A percentile compares a stretch with the other conserved stretches of the same genome.
phyloP scores from a whole-genome alignment of 2,888 invertebrate species.

The Aethes cnicana region DNA sequence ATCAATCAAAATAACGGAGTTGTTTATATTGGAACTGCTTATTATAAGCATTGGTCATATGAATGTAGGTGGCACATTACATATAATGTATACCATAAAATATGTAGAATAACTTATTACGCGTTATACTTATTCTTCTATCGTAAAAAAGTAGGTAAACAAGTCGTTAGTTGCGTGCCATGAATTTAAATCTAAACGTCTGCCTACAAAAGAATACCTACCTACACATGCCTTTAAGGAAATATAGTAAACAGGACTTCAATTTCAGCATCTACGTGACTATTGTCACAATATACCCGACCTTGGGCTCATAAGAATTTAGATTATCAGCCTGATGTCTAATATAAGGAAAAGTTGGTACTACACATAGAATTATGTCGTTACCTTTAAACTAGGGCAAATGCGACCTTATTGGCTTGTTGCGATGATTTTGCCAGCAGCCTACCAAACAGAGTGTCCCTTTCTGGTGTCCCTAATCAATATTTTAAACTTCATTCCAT shows the following conservation, averaged over 20 bases:
- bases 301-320: constrained; percentile 6
- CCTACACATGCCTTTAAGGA: constrained; percentile 15
- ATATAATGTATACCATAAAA: no score
- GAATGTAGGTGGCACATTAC: no score
- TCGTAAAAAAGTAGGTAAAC: constrained; percentile 12
- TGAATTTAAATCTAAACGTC: constrained; percentile 7
- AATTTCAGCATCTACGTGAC: constrained; percentile 26
- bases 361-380: constrained; percentile 31
- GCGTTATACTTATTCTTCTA: not conserved
- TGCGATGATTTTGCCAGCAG: no score
- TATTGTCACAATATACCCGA: constrained; percentile 13
- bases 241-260: constrained; percentile 12
- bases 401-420: no score
- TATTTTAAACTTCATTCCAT: no score
- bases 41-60: no score
- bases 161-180: constrained; percentile 1
- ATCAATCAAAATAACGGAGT: no score
- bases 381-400: not conserved
- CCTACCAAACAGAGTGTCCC: no score
- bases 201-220: not conserved
- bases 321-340: not conserved
- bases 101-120: no score
- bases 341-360: constrained; percentile 2
- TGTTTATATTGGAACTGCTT: no score
- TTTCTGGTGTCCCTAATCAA: no score